Evolutionary conservation across 2,797 vertebrate genomes (phyloP), one percentile per base, ranked within the genome.

Genomic region (Coendou prehensilis): DNA sequence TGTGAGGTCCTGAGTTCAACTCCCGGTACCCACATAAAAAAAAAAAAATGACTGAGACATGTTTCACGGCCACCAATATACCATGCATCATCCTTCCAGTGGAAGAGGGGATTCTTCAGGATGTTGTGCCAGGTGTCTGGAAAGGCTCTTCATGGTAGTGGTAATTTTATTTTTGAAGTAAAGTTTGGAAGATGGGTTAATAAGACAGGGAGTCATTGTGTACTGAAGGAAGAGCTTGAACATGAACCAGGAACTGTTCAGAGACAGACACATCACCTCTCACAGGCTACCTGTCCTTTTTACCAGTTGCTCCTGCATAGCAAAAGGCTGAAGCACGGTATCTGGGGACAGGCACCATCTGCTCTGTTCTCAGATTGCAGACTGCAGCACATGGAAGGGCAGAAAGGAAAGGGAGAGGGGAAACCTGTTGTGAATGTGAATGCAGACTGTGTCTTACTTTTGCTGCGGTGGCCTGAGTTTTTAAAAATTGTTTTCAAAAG

Each of bases 81-180:
- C 52, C 75, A 56, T 69, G 64, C 59, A 30, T n/a, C 9, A 7
- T 56, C 52, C 28, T 76, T 75, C 83, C 13, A 33, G 14, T 50
- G 41, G 54, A 26, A 76, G 61, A 45, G 0, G 2, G n/a, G 9
- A 13, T n/a, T 37, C 5, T n/a, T 83, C 33, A 26, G 5, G 11
- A 41, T 1, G 0, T 9, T 33, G 22, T 28, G 20, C 37, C 8
- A 3, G 7, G 3, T 22, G 1, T 37, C 20, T 76, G 14, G 30
- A 82, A 88, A 47, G 13, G 1, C 8, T 41, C 54, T 8, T 78
- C n/a, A 71, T 63, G 61, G 69, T 1, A 26, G 56, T 15, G 30
- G 47, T 20, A 9, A 52, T 54, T 61, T 86, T 81, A 9, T 33
- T 84, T 78, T 69, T 47, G 33, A 50, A 20, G 45, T 69, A 86